Percentiles rank a stretch among this genome's conserved stretches.
Conservation (phyloP, 2,888 invertebrate genomes). For the Buathra laborator region DNA sequence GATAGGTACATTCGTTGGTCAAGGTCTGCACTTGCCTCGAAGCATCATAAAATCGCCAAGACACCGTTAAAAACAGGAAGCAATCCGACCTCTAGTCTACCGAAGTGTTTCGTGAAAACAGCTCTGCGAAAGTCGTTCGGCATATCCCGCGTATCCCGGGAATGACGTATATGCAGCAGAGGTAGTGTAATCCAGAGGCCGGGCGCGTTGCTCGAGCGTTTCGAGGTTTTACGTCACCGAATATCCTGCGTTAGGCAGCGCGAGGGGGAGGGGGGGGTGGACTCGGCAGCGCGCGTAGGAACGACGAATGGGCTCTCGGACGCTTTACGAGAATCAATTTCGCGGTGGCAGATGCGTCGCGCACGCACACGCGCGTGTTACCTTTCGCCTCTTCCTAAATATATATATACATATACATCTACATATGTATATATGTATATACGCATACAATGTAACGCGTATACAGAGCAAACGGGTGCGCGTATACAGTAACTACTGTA, state of each 20-base stretch:
- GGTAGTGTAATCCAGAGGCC: background rate
- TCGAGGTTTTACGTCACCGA: slow-evolving; percentile 36
- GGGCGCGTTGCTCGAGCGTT: background rate
- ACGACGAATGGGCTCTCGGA: slow-evolving; percentile 62
- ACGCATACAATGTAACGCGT: background rate
- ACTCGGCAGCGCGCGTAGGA: background rate
- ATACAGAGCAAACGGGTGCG: background rate
- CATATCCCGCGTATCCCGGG: background rate
- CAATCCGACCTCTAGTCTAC: background rate
- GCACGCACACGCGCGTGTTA: background rate
- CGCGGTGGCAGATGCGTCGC: slow-evolving; percentile 64
- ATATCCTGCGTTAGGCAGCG: slow-evolving; percentile 15
- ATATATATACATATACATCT: background rate
- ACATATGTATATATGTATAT: background rate
- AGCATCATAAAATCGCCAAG: background rate
- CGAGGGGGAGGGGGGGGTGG: background rate
- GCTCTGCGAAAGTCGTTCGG: slow-evolving; percentile 13
- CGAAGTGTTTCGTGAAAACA: background rate
- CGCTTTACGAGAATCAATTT: slow-evolving; percentile 74
- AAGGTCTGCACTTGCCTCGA: background rate
- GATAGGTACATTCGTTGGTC: background rate
- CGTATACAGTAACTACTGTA: slow-evolving; percentile 1
- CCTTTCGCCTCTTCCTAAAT: background rate
- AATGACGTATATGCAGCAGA: slow-evolving; percentile 2
- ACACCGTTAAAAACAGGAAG: background rate